Conservation (phyloP, 1,140 invertebrate species). For the Nylanderia fulva region DNA sequence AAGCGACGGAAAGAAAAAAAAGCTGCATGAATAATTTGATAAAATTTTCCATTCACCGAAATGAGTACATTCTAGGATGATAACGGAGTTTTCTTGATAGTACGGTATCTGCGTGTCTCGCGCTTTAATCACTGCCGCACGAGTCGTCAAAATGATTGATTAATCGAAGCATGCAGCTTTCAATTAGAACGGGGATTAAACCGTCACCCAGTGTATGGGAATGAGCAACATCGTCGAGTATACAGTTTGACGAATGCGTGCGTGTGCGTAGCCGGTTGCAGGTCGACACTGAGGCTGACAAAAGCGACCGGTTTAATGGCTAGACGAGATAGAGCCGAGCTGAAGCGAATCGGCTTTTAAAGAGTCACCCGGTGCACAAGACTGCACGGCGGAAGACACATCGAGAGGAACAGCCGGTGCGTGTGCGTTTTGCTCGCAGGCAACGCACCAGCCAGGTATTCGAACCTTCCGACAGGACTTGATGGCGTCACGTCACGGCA, state of each 20-base stretch:
- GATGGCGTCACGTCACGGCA: slow-evolving; percentile 48
- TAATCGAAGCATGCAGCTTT: slow-evolving; percentile 13
- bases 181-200: slow-evolving; percentile 39
- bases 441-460: slow-evolving; percentile 29
- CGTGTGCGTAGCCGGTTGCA: neutral
- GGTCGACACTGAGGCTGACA: slow-evolving; percentile 23
- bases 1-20: neutral
- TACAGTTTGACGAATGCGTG: neutral
- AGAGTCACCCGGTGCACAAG: slow-evolving; percentile 45
- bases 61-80: neutral
- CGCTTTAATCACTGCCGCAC: neutral
- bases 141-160: slow-evolving; percentile 34
- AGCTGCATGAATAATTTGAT: neutral
- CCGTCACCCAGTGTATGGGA: slow-evolving; percentile 39
- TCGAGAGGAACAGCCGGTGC: slow-evolving; percentile 41
- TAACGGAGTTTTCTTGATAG: slow-evolving; percentile 22
- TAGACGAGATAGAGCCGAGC: slow-evolving; percentile 12
- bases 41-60: neutral
- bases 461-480: slow-evolving; percentile 53
- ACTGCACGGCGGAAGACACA: slow-evolving; percentile 23
- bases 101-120: slow-evolving; percentile 28
- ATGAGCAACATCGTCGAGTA: neutral
- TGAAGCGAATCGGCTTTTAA: slow-evolving; percentile 57
- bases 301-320: slow-evolving; percentile 56
- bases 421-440: slow-evolving; percentile 47